Evolutionary conservation across 92 coral and sea anemone species (phyloP).

Genomic region (Umimayanthus kanabou): DNA sequence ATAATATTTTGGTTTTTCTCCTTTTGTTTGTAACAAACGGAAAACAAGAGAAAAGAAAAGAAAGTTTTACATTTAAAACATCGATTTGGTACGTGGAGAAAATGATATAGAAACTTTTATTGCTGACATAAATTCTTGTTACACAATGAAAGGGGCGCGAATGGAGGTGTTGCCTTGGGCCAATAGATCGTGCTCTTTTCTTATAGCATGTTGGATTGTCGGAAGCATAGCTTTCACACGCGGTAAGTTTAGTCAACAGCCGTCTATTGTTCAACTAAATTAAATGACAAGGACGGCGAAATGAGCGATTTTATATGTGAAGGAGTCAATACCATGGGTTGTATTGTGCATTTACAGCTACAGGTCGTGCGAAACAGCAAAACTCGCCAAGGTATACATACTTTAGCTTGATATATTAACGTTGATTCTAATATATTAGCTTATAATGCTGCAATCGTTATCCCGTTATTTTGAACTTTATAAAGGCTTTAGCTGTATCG

Average conservation of each 20-base stretch:
- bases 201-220: background rate
- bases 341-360: background rate
- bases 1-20: constrained; percentile 17
- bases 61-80: background rate
- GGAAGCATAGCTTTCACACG: background rate
- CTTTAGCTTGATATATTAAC: background rate
- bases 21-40: constrained; percentile 6
- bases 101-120: background rate
- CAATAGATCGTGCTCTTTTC: background rate
- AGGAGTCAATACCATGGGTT: background rate
- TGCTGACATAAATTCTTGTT: background rate
- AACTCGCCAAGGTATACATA: background rate
- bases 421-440: too few relatives aligned
- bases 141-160: too few relatives aligned
- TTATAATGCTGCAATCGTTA: background rate
- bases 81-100: background rate
- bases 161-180: constrained; percentile 3
- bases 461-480: background rate
- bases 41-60: constrained; percentile 10
- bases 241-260: background rate
- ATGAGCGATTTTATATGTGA: background rate
- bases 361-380: background rate
- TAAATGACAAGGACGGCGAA: background rate
- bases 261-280: background rate
- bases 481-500: background rate